Base-by-base conservation (phyloP, 2,113 vertebrate genomes). In the Cygnus atratus region DNA sequence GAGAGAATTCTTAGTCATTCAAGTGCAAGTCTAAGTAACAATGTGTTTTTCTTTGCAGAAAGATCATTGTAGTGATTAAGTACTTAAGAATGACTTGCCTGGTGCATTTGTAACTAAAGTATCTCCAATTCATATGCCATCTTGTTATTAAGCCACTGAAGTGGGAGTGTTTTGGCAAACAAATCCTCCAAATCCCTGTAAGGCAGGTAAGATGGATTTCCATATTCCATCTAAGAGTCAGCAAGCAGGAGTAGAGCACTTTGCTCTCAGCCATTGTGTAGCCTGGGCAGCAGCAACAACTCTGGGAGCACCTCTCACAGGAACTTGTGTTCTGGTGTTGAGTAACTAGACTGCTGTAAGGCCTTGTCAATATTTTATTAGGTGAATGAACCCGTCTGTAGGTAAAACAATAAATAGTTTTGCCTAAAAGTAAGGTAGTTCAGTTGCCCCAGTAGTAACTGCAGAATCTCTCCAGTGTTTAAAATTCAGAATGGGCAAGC, bases 261-360 rank as follows among this genome's bases (percentile, higher is more conserved):
- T 83, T 74, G 57, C 55, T 55, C 44, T 41, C 11, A 3, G 62
- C 16, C 1, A 0, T 7, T 12, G n/a, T 3, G 1, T 24, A 25
- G 52, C 39, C 75, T 7, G 67, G 9, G 58, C 16, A 11, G n/a
- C 13, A 48, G 17, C 41, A 29, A 13, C 3, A n/a, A 13, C 3
- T 3, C 22, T 9, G 22, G 31, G 62, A 74, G 75, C 62, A 52
- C 21, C 79, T 80, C 57, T 28, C 28, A 1, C 15, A 9, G 58
- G 48, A 72, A 16, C 66, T 52, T 24, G 16, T 16, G 3, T 39
- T 28, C 31, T 10, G 6, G 35, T 7, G 11, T 39, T 22, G 65
- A 71, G 63, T 61, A 71, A 33, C 28, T 21, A 2, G 25, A 3
- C 22, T 39, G n/a, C 66, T 35, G 46, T n/a, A 74, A 48, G 13